Conservation (phyloP, 2,888 invertebrate genomes). For the Dicycla oo region DNA sequence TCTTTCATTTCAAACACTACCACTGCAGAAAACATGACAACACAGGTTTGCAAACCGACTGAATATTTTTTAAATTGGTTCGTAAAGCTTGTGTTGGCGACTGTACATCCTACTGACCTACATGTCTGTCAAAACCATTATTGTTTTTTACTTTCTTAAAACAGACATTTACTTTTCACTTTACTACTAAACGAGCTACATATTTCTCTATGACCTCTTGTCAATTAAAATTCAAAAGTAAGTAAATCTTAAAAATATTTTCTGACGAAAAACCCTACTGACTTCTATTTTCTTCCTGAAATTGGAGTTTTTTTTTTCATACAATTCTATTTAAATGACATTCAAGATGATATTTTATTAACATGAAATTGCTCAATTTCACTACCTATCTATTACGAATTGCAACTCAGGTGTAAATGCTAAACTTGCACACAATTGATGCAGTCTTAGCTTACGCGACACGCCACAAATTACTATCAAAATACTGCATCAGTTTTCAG, state of each 20-base stretch:
- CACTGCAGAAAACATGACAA: conserved; percentile 58
- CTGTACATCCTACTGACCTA: conserved; percentile 65
- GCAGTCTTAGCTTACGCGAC: conserved; percentile 40
- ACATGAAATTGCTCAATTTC: conserved; percentile 60
- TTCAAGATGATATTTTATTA: conserved; percentile 8
- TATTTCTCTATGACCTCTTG: conserved; percentile 20
- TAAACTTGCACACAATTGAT: conserved; percentile 8
- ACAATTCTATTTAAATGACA: background rate
- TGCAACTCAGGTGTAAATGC: background rate
- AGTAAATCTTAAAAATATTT: conserved; percentile 21
- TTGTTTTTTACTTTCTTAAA: conserved; percentile 28
- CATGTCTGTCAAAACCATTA: conserved; percentile 41
- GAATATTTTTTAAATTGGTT: conserved; percentile 26
- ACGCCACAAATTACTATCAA: conserved; percentile 15
- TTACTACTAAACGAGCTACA: conserved; percentile 21
- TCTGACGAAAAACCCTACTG: conserved; percentile 1
- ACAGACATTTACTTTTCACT: conserved; percentile 19
- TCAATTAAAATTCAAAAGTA: conserved; percentile 44
- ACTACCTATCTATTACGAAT: conserved; percentile 3
- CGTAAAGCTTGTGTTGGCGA: conserved; percentile 66
- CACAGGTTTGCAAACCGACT: conserved; percentile 48
- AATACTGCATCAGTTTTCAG: conserved; percentile 58
- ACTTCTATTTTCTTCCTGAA: conserved; percentile 1
- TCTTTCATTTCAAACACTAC: conserved; percentile 88
- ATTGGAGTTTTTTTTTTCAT: conserved; percentile 10